A percentile compares a stretch with the other conserved stretches of the same genome.
phyloP scores from a whole-genome alignment of 1,140 invertebrate species.

The Heliothis virescens region DNA sequence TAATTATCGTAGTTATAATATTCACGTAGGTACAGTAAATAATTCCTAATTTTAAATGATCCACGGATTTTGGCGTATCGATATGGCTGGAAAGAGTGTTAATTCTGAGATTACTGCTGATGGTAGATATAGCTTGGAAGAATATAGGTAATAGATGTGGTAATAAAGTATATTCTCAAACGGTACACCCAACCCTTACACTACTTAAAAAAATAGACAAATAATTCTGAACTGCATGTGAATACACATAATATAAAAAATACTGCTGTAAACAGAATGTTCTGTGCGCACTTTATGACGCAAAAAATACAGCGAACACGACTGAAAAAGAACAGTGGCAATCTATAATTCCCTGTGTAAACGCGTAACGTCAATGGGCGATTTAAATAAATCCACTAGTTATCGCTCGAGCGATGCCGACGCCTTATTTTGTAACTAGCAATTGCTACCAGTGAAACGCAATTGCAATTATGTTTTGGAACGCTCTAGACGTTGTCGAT shows the following conservation, averaged over 20 bases:
- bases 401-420: conserved; percentile 14
- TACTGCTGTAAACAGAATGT: background rate
- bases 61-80: no score
- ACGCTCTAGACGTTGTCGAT: background rate
- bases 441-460: background rate
- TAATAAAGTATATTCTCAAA: no score
- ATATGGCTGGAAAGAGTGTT: no score
- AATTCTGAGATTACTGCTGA: no score
- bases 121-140: no score
- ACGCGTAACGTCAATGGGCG: conserved; percentile 38
- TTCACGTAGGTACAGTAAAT: no score
- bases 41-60: no score
- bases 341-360: conserved; percentile 45
- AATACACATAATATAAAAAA: background rate
- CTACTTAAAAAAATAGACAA: no score
- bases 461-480: background rate
- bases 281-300: conserved; percentile 7
- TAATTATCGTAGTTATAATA: no score
- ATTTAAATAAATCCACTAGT: conserved; percentile 54
- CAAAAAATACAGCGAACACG: conserved; percentile 11
- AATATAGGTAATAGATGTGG: no score
- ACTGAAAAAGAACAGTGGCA: conserved; percentile 29
- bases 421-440: conserved; percentile 7
- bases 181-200: no score
- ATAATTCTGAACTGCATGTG: background rate